Evolutionary conservation across 2,113 vertebrate genomes (phyloP).

Genomic region (Corvus moneduloides): DNA sequence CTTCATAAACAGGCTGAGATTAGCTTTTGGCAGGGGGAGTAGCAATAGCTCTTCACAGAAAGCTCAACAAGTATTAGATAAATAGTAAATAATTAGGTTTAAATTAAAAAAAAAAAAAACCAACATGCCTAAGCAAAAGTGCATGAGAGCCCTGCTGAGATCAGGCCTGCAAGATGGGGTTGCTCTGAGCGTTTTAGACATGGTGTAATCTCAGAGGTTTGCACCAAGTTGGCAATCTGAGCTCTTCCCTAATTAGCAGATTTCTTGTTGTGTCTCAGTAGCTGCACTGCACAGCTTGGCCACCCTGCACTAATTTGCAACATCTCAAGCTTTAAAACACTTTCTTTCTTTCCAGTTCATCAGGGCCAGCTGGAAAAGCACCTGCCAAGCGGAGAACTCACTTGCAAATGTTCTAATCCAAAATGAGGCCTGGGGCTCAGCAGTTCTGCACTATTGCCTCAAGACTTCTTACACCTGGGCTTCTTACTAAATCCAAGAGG

Average conservation of each 20-base stretch:
- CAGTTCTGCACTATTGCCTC: not conserved
- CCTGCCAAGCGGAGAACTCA: not conserved
- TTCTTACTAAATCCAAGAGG: not conserved
- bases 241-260: conserved; percentile 30
- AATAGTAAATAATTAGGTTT: not conserved
- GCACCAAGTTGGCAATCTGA: not conserved
- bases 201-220: not conserved
- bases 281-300: not conserved
- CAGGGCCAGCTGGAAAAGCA: conserved; percentile 19
- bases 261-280: not conserved
- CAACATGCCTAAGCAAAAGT: not conserved
- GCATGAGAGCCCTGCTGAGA: not conserved
- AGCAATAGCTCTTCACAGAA: not conserved
- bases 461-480: not conserved
- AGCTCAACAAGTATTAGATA: not conserved
- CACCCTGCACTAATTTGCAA: not conserved
- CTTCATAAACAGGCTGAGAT: not conserved
- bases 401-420: not conserved
- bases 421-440: not conserved
- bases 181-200: not conserved
- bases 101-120: not conserved
- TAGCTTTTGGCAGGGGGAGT: not conserved
- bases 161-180: not conserved
- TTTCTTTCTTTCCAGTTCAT: not conserved
- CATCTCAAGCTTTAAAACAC: conserved; percentile 6